Conservation (phyloP, 2,888 invertebrate genomes). For the Tenthredo mesomela region DNA sequence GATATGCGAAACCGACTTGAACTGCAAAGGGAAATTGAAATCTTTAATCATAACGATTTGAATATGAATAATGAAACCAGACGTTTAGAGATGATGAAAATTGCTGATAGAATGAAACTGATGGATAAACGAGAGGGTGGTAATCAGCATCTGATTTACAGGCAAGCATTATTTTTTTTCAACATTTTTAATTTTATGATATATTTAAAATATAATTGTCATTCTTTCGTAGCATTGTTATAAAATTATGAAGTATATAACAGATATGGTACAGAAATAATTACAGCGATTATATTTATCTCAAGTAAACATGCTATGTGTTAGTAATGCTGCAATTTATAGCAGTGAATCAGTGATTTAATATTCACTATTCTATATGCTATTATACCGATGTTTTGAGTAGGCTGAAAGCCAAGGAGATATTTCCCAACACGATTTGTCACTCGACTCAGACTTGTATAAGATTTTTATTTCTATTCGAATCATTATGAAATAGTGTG, state of each 20-base stretch:
- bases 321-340: constrained; percentile 41
- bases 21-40: constrained; percentile 67
- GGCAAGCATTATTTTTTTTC: constrained; percentile 50
- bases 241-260: not conserved
- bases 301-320: not conserved
- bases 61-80: constrained; percentile 65
- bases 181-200: not conserved
- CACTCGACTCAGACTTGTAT: constrained; percentile 32
- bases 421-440: constrained; percentile 49
- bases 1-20: constrained; percentile 73
- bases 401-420: constrained; percentile 45
- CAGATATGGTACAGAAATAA: constrained; percentile 9
- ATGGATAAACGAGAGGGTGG: constrained; percentile 63
- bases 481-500: not conserved
- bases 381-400: not conserved
- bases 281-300: constrained; percentile 26
- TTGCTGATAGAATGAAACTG: constrained; percentile 64
- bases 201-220: not conserved
- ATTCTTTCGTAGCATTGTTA: not conserved
- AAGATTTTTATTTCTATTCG: constrained; percentile 20
- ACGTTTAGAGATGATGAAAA: constrained; percentile 63
- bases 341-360: constrained; percentile 46
- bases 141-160: constrained; percentile 63
- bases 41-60: constrained; percentile 67
- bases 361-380: constrained; percentile 17